Percentiles rank a stretch among this genome's conserved stretches.
These are phyloP conservation scores for Mya arenaria DNA, from an alignment of 1,140 invertebrate species.

Conservation along the genomic window DNA sequence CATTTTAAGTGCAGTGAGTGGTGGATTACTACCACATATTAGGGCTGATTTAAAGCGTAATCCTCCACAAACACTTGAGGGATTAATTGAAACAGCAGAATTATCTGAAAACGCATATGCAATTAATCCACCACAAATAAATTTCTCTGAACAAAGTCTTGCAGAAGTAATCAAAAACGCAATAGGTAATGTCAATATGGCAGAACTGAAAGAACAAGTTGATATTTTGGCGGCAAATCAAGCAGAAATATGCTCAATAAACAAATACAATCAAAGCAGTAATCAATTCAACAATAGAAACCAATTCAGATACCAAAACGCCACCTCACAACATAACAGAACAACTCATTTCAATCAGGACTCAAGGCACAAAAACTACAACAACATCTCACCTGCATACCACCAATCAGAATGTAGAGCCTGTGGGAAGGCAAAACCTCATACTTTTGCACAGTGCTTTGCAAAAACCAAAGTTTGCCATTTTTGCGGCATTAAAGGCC, in stretches of 20 bases:
- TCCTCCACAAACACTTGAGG: neutral
- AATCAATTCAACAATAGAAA: too few species aligned
- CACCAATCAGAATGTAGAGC: neutral
- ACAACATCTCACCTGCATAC: neutral
- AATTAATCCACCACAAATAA: neutral
- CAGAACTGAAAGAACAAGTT: neutral
- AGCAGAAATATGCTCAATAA: neutral
- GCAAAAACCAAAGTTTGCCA: neutral
- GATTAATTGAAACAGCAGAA: neutral
- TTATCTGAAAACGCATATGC: constrained; percentile 18
- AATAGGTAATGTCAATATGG: neutral
- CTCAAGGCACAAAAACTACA: neutral
- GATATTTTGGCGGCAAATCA: neutral
- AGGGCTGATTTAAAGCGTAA: constrained; percentile 4
- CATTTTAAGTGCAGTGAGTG: neutral
- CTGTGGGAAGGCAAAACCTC: neutral
- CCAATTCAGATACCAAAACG: too few species aligned
- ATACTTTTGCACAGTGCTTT: neutral
- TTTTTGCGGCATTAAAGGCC: neutral
- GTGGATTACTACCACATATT: constrained; percentile 5
- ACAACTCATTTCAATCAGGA: neutral
- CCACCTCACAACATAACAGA: neutral
- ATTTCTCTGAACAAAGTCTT: neutral
- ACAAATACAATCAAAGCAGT: too few species aligned
- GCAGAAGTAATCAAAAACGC: neutral